Conservation (phyloP, 2,888 invertebrate species). For the Platycheirus albimanus region DNA sequence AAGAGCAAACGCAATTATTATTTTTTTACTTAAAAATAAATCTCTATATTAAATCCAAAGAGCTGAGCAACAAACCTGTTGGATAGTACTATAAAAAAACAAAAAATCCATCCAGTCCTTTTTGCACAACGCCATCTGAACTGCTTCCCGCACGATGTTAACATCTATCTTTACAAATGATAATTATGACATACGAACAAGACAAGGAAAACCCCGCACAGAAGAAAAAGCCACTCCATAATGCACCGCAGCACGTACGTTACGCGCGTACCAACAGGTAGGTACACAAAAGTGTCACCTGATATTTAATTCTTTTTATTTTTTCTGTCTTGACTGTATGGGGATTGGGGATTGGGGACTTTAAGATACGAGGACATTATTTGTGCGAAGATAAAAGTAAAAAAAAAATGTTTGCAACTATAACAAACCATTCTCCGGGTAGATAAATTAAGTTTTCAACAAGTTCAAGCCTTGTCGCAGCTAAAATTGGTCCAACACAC, state of each 20-base stretch:
- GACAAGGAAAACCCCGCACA: conserved; percentile 14
- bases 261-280: conserved; percentile 46
- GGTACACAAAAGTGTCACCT: conserved; percentile 55
- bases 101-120: too few species aligned
- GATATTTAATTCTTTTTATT: conserved; percentile 21
- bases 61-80: too few species aligned
- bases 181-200: conserved; percentile 52
- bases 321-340: too few species aligned
- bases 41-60: too few species aligned
- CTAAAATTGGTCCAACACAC: conserved; percentile 55
- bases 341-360: too few species aligned
- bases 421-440: conserved; percentile 29
- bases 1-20: too few species aligned
- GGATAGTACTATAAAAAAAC: too few species aligned
- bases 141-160: conserved; percentile 30
- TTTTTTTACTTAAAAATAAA: too few species aligned
- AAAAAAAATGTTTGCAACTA: too few species aligned
- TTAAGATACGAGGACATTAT: conserved; percentile 16
- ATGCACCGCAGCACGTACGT: conserved; percentile 45
- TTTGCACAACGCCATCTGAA: neutral
- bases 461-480: conserved; percentile 55
- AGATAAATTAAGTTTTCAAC: conserved; percentile 69
- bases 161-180: conserved; percentile 52
- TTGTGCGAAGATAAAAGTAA: conserved; percentile 3
- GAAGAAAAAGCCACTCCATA: conserved; percentile 10